Conservation (phyloP, 2,888 invertebrate genomes). For the Polietes domitor region DNA sequence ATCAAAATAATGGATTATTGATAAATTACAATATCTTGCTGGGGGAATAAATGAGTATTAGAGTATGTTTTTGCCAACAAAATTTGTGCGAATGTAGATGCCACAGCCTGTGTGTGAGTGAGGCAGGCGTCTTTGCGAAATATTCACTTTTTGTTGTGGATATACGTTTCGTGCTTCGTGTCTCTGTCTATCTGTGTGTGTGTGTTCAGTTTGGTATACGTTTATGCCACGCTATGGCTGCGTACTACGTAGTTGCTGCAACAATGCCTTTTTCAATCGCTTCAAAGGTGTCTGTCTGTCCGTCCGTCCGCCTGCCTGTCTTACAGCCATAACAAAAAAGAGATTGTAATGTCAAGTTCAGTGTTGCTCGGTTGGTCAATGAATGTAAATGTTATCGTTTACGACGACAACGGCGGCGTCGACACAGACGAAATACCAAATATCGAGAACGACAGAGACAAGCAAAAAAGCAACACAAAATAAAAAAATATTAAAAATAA, state of each 20-base stretch:
- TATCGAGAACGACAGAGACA: not conserved
- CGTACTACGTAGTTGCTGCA: not conserved
- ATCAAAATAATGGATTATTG: too few relatives aligned
- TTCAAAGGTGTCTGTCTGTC: not conserved
- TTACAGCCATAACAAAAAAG: not conserved
- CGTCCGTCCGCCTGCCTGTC: not conserved
- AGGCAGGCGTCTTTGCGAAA: not conserved
- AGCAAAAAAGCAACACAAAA: not conserved
- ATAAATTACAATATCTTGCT: too few relatives aligned
- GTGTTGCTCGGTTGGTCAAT: conserved; percentile 47
- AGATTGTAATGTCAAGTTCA: conserved; percentile 61
- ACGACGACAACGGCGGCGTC: not conserved
- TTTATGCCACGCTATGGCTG: not conserved
- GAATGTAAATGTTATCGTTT: conserved; percentile 19
- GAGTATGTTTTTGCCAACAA: not conserved
- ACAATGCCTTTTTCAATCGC: not conserved
- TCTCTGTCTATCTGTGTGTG: not conserved
- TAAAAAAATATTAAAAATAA: conserved; percentile 20
- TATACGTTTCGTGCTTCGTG: not conserved
- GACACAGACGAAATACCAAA: not conserved
- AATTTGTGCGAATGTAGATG: conserved; percentile 21
- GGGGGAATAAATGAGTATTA: too few relatives aligned
- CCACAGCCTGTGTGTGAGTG: not conserved
- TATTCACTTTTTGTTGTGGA: too few relatives aligned
- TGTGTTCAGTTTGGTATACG: not conserved